Base-by-base conservation (phyloP, 2,888 invertebrate species). In the Xestia rhomboidea region DNA sequence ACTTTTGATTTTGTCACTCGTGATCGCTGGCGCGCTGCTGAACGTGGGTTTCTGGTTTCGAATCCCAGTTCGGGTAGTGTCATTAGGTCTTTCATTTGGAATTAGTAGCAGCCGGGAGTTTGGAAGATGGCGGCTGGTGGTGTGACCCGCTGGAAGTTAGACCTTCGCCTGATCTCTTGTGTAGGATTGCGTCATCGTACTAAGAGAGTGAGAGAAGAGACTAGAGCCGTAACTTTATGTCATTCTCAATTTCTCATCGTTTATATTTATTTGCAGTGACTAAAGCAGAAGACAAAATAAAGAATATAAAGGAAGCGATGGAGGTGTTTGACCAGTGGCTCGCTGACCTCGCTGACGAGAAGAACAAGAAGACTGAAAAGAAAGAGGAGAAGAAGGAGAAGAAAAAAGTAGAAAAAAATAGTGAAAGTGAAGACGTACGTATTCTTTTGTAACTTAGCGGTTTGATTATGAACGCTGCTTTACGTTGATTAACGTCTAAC, bases 271-370 rank as follows among this genome's bases (percentile, higher is more conserved):
- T 93, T 90, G n/a, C 94, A 97, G 97, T 98, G 93, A 98, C 98
- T 68, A 98, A 98, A 90, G 97, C 98, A 51, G 97, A 97, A 89
- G 98, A 98, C 38, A 98, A 98, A 91, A 95, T 97, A 77, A 97
- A 97, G 90, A 98, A 98, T 89, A 97, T 98, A 77, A 97, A 97
- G 87, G 98, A 97, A 89, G 98, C 98, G 0, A 97, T 98, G 93
- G 97, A 97, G 63, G 97, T 98, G 38, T 98, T 98, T 89, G 97
- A 98, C 92, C 95, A 97, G 76, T 98, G 98, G 98, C 94, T 98
- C 73, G 96, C 96, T 7, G 97, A 97, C 38, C 95, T 97, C 5
- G 75, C 82, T 21, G 82, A 79, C 15, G 95, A 95, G 54, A 91
- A 92, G 79, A 92, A 91, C 79, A 95, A 96, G 77, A 93, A 94